Base-by-base conservation (phyloP, 2,888 invertebrate species). In the Chesias legatella region DNA sequence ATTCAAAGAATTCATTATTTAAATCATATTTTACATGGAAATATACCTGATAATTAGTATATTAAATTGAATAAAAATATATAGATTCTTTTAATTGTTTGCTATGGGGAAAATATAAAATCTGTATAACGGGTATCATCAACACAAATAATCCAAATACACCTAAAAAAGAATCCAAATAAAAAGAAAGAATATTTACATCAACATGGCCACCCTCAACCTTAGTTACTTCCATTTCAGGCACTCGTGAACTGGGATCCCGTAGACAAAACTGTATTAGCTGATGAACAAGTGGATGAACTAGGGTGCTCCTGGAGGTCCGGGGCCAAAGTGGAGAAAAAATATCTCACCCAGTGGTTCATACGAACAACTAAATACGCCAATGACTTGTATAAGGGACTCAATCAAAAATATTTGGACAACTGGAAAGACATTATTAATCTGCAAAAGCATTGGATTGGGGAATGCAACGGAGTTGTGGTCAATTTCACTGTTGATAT, bases 221-320 rank as follows among this genome's bases (percentile, higher is more conserved):
- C n/a, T n/a, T n/a, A n/a, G n/a, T n/a, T n/a, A n/a, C n/a, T n/a
- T n/a, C n/a, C 25, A 47, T 76, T 80, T 23, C 53, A 95, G 93
- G 94, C 96, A 7, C 84, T 92, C 50, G 98, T 99, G 0, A 98
- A 98, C 83, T 99, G 99, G 99, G 99, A 99, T 89, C 99, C 99
- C 1, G 90, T 99, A 0, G 99, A 99, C 82, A 86, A 95, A 78
- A 99, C 99, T 1, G 99, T 99, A 1, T 80, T 99, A 51, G 99
- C 99, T 3, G 96, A 98, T 81, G 99, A 99, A 74, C 99, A 99
- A 89, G 98, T 99, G 2, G 98, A 98, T 84, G 92, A 92, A 30
- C 91, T 94, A 63, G 96, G 97, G 7, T 90, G 91, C 61, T 98
- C 98, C 0, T 99, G 99, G 99, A 90, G 99, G 43, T 99, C 99